Evolutionary conservation across 2,113 vertebrate genomes (phyloP), one percentile per base, ranked within the genome.

Genomic region (Geococcyx californianus): DNA sequence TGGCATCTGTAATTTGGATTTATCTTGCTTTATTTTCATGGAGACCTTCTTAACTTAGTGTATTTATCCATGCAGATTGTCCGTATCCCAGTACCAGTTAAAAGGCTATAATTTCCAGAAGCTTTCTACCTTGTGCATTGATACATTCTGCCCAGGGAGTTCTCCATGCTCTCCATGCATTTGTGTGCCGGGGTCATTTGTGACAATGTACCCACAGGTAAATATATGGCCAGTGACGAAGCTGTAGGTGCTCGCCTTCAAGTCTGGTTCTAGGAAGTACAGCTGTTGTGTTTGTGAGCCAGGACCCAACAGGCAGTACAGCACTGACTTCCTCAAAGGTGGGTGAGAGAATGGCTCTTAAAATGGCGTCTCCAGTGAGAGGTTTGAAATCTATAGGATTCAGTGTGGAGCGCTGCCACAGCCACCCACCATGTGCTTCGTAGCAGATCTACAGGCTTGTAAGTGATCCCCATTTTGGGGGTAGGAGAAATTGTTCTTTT

Each of bases 1-100:
- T 94, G 86, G 76, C 67, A 74, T 94, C 51, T 60, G 10, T 96
- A 60, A 60, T 17, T 69, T 80, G 52, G 31, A 49, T 90, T 88
- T 88, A 31, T 81, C 66, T 73, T 77, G 49, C 59, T 83, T 92
- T 89, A 16, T 94, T 96, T 92, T 56, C 8, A 13, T 15, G 47
- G 20, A 15, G 28, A 77, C 11, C 9, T 84, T 84, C 13, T 76
- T 55, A 78, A n/a, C 21, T 42, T 72, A 38, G 3, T 16, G 10
- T 51, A 3, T 63, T 72, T 73, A 24, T 34, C 47, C 31, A 33
- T 10, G 20, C 25, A 17, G 5, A 25, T 18, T 2, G 1, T 4
- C 0, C 19, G 2, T 52, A 45, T 70, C 28, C 36, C 17, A 70
- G 1, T 24, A 18, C 42, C 52, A 63, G 14, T 20, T 80, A n/a